phyloP scores from a whole-genome alignment of 2,888 invertebrate species.

The Hemistola chrysoprasaria region DNA sequence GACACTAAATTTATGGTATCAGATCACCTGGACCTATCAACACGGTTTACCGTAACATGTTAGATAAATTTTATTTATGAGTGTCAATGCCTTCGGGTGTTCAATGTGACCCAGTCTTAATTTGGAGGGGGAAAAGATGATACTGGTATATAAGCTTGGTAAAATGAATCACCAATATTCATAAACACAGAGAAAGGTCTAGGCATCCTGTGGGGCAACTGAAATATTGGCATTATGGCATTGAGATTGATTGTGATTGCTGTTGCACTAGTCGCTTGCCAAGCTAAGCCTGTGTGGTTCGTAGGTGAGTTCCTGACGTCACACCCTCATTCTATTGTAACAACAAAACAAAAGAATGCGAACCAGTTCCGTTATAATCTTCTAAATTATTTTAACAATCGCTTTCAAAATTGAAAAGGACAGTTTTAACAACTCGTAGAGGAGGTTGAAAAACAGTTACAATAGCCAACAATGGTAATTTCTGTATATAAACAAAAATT shows the following conservation, averaged over 20 bases:
- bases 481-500: background rate
- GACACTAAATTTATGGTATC: conserved; percentile 53
- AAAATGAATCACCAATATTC: conserved; percentile 65
- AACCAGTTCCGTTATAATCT: conserved; percentile 3
- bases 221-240: conserved; percentile 47
- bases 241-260: conserved; percentile 53
- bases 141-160: conserved; percentile 67
- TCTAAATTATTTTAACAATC: conserved; percentile 15
- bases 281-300: conserved; percentile 57
- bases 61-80: conserved; percentile 61
- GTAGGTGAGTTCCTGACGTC: conserved; percentile 39
- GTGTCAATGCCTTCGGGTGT: conserved; percentile 62
- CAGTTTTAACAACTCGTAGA: conserved; percentile 3
- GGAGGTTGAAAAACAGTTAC: conserved; percentile 9
- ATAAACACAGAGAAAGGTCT: conserved; percentile 60
- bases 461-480: conserved; percentile 3
- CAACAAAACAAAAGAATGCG: conserved; percentile 7
- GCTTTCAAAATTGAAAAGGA: conserved; percentile 14
- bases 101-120: conserved; percentile 55
- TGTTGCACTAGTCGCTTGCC: conserved; percentile 45
- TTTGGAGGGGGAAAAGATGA: conserved; percentile 60
- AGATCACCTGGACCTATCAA: conserved; percentile 50
- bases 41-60: conserved; percentile 63
- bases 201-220: conserved; percentile 39
- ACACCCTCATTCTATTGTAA: conserved; percentile 15